A percentile compares a stretch with the other conserved stretches of the same genome.
Evolutionary conservation across 2,113 vertebrate genomes (phyloP).

Genomic region (Sterna hirundo): DNA sequence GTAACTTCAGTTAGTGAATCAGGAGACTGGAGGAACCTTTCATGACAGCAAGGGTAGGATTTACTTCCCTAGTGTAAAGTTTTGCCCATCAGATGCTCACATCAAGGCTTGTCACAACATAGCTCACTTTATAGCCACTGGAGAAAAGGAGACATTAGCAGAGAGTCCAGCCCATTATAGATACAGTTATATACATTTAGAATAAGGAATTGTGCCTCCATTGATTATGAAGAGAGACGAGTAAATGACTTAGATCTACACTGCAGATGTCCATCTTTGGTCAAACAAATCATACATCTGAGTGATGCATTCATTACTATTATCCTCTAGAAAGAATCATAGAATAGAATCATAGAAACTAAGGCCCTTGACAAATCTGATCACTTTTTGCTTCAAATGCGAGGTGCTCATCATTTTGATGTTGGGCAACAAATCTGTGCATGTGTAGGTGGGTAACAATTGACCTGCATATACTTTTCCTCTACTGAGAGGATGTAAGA

Average conservation of each 20-base stretch:
- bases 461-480: not conserved
- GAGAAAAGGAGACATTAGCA: not conserved
- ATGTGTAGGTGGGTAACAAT: not conserved
- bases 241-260: not conserved
- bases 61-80: not conserved
- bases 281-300: not conserved
- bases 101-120: not conserved
- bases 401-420: not conserved
- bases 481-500: not conserved
- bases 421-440: not conserved
- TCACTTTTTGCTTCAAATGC: not conserved
- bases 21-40: not conserved
- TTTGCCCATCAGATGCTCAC: not conserved
- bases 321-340: not conserved
- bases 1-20: not conserved
- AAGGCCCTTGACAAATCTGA: not conserved
- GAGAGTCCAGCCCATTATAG: not conserved
- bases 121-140: not conserved
- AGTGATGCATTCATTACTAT: not conserved
- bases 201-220: not conserved
- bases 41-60: not conserved
- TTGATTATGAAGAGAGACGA: not conserved
- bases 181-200: not conserved
- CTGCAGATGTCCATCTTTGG: not conserved
- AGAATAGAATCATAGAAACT: not conserved